Percentiles rank a stretch among this genome's conserved stretches.
phyloP scores from a whole-genome alignment of 2,888 invertebrate genomes.

The Zygothrica quintamaculata region DNA sequence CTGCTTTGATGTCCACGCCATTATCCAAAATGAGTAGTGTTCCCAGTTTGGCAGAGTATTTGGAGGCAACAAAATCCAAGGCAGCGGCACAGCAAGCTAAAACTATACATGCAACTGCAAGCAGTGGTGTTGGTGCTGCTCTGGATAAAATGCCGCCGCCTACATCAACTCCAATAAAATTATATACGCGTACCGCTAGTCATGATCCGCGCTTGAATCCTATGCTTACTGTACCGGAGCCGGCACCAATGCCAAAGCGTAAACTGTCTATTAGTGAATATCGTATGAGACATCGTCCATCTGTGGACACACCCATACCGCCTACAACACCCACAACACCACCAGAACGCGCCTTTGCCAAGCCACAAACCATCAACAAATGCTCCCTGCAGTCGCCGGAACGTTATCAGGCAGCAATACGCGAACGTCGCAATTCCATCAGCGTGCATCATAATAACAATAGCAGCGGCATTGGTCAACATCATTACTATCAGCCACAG shows the following conservation, averaged over 20 bases:
- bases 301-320: slow-evolving; percentile 70
- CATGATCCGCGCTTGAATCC: slow-evolving; percentile 84
- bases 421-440: slow-evolving; percentile 68
- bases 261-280: slow-evolving; percentile 95
- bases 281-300: slow-evolving; percentile 91
- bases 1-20: slow-evolving; percentile 14
- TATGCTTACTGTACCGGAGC: slow-evolving; percentile 83
- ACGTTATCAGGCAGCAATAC: slow-evolving; percentile 67
- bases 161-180: slow-evolving; percentile 66
- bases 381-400: slow-evolving; percentile 81
- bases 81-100: slow-evolving; percentile 20
- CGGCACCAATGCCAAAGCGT: slow-evolving; percentile 83
- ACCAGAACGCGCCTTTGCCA: slow-evolving; percentile 53
- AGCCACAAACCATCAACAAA: slow-evolving; percentile 74
- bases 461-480: slow-evolving; percentile 39
- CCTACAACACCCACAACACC: slow-evolving; percentile 42
- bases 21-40: slow-evolving; percentile 31
- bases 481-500: slow-evolving; percentile 34
- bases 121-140: slow-evolving; percentile 20
- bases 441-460: slow-evolving; percentile 57
- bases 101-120: not conserved
- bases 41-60: slow-evolving; percentile 80
- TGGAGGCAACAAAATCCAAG: slow-evolving; percentile 81
- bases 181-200: slow-evolving; percentile 83
- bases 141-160: slow-evolving; percentile 62